Base-by-base conservation (phyloP, 2,113 vertebrate genomes). In the Oceanodroma tethys region DNA sequence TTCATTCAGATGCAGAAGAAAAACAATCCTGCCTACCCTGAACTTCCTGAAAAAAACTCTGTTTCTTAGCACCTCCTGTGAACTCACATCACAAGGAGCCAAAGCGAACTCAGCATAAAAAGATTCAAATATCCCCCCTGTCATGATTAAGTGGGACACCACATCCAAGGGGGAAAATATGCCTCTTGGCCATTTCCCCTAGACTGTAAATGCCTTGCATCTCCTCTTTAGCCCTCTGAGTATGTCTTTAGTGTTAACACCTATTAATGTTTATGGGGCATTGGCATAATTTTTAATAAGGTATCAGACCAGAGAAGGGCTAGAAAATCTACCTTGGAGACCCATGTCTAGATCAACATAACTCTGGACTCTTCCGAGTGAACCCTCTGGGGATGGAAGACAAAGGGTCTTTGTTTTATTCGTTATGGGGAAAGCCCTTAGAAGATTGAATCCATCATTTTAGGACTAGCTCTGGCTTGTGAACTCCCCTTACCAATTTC, bases 1-100 rank as follows among this genome's bases (percentile, higher is more conserved):
- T 95, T 95, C 74, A 40, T 88, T 97, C 92, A 95, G 71, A 87
- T 59, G 58, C 66, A 91, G 80, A 97, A 86, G 80, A 73, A 95
- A 98, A 97, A 90, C 78, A 96, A 43, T 66, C 76, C 66, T 36
- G 20, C 73, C 70, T 63, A 74, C 17, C 14, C 74, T 89, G 85
- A 74, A 82, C 74, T 95, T 97, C 96, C 94, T 91, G 81, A 83
- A 96, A 75, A 88, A 94, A 74, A 11, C 22, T 63, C 27, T 80
- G 58, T 56, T 66, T 82, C 93, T 47, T 48, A 67, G 27, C 42
- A 56, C 79, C 79, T 88, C 62, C 90, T 76, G 62, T 85, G 81
- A 94, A 72, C 16, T 85, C 8, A 6, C 70, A 74, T 91, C 6
- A 3, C 13, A 34, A 88, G 71, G 15, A 22, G 43, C 84, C 90